Conservation (phyloP, 1,140 invertebrate species). For the Oscheius sp. region DNA sequence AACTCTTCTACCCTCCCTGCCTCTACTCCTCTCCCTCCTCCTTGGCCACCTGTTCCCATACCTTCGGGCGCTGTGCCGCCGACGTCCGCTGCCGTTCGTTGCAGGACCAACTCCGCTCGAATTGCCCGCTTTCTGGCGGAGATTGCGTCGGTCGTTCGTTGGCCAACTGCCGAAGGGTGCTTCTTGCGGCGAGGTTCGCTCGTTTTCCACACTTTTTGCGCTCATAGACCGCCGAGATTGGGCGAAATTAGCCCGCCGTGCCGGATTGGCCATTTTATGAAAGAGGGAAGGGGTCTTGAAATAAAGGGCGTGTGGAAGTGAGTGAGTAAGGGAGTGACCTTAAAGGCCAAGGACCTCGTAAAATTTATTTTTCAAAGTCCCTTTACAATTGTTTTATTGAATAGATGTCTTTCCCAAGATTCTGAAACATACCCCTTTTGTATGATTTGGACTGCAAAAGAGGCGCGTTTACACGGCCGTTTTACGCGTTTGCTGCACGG, state of each 20-base stretch:
- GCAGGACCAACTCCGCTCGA: background rate
- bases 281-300: no score
- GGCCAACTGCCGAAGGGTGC: slow-evolving; percentile 21
- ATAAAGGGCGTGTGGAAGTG: no score
- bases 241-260: background rate
- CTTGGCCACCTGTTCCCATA: slow-evolving; percentile 14
- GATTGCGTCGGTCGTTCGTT: slow-evolving; percentile 12
- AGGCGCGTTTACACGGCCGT: no score
- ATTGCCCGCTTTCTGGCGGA: slow-evolving; percentile 17
- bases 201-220: background rate
- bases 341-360: no score
- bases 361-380: no score
- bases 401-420: no score
- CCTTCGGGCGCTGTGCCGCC: background rate
- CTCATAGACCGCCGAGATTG: background rate
- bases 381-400: no score
- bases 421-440: no score
- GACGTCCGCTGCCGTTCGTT: background rate
- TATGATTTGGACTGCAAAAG: no score
- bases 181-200: slow-evolving; percentile 20
- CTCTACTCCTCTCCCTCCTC: slow-evolving; percentile 11
- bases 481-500: no score
- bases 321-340: no score
- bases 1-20: slow-evolving; percentile 27
- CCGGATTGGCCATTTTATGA: no score